phyloP scores from a whole-genome alignment of 2,113 vertebrate genomes.

The Ictalurus punctatus region DNA sequence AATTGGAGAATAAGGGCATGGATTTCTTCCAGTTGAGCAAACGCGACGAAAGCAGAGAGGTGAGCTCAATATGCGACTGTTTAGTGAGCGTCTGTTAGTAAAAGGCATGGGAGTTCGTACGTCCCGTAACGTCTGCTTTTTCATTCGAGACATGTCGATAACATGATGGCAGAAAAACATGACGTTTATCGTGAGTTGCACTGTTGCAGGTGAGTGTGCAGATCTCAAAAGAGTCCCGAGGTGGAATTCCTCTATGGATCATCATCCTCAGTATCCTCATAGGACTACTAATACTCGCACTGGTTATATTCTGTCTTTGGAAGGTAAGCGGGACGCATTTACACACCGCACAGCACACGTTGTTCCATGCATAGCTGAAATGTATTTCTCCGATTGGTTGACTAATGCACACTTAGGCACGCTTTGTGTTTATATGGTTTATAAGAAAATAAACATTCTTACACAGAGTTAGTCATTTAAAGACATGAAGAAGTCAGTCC shows the following conservation, averaged over 20 bases:
- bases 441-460: not conserved
- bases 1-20: slow-evolving; percentile 63
- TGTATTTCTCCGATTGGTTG: not conserved
- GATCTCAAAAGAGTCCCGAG: slow-evolving; percentile 82
- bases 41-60: slow-evolving; percentile 73
- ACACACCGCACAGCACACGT: not conserved
- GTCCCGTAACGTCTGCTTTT: not conserved
- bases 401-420: not conserved
- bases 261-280: slow-evolving; percentile 90
- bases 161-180: not conserved
- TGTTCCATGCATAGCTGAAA: not conserved
- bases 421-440: not conserved
- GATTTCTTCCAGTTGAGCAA: slow-evolving; percentile 75
- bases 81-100: too few species aligned
- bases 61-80: slow-evolving; percentile 53
- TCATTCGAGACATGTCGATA: not conserved
- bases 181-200: not conserved
- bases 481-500: not conserved
- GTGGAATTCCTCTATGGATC: slow-evolving; percentile 89
- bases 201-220: slow-evolving; percentile 81
- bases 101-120: not conserved
- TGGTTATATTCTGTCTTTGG: slow-evolving; percentile 92
- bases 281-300: slow-evolving; percentile 86
- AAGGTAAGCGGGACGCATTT: slow-evolving; percentile 79
- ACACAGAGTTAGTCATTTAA: not conserved